phyloP scores from a whole-genome alignment of 2,888 invertebrate species.

The Seira sanloemensis region DNA sequence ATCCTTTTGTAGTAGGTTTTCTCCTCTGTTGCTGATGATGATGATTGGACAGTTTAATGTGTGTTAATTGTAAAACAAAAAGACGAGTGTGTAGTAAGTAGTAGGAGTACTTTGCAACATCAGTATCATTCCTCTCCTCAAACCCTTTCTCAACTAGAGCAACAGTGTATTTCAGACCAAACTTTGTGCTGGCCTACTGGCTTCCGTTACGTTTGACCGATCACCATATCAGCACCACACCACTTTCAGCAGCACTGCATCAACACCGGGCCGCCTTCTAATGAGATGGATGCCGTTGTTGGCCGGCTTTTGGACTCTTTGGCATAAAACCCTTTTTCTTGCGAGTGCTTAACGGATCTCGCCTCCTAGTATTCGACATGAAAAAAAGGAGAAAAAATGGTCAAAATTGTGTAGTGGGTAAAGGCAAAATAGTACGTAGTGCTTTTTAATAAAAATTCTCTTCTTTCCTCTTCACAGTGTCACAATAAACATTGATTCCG shows the following conservation, averaged over 20 bases:
- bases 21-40: neutral
- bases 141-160: neutral
- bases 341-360: neutral
- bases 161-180: neutral
- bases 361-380: neutral
- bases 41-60: neutral
- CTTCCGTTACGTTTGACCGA: slow-evolving; percentile 38
- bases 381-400: neutral
- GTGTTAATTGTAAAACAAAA: neutral
- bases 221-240: neutral
- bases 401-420: neutral
- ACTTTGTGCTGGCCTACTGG: slow-evolving; percentile 11
- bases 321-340: neutral
- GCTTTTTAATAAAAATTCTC: neutral
- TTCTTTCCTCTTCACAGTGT: neutral
- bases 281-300: neutral
- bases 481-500: neutral
- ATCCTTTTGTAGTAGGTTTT: neutral
- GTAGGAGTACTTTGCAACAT: neutral
- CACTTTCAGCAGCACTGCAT: slow-evolving; percentile 14
- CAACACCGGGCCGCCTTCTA: neutral
- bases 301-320: neutral
- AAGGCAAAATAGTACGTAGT: neutral
- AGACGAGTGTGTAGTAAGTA: neutral
- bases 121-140: neutral